Percentiles rank a stretch among this genome's conserved stretches.
Evolutionary conservation across 2,888 invertebrate genomes (phyloP).

Genomic region (Hanleya hanleyi): DNA sequence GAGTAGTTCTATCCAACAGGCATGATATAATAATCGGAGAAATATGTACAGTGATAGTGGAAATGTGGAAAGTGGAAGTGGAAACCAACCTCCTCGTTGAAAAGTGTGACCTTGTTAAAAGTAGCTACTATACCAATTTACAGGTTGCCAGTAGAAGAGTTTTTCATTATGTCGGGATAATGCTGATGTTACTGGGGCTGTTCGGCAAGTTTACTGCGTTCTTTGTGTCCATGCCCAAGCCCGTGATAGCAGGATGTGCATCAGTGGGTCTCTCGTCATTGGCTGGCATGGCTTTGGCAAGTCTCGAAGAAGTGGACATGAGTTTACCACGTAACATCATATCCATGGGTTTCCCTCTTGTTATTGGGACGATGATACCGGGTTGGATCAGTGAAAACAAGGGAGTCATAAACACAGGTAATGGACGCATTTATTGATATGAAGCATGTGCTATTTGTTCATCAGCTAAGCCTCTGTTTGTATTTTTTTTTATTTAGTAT

Average conservation of each 20-base stretch:
- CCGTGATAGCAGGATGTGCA: background rate
- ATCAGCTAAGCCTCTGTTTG: too few species aligned
- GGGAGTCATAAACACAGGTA: background rate
- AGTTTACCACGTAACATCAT: constrained; percentile 1
- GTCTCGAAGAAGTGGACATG: constrained; percentile 6
- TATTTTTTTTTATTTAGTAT: too few species aligned
- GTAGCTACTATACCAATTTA: too few species aligned
- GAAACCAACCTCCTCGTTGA: too few species aligned
- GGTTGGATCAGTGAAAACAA: background rate
- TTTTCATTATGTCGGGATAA: constrained; percentile 5
- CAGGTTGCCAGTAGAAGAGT: constrained; percentile 16
- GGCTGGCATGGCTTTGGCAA: background rate
- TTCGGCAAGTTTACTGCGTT: constrained; percentile 16
- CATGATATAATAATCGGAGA: too few species aligned
- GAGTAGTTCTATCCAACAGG: too few species aligned
- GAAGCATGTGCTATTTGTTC: too few species aligned
- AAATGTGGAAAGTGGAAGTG: too few species aligned
- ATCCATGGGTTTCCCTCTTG: background rate
- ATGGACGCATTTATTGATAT: too few species aligned
- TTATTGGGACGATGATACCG: constrained; percentile 1
- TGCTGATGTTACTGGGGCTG: constrained; percentile 17
- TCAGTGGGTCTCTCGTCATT: background rate
- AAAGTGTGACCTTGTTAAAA: too few species aligned
- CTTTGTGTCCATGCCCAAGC: constrained; percentile 4
- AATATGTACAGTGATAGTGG: too few species aligned